phyloP scores from a whole-genome alignment of 2,797 vertebrate species.

The Gallinago stenura region DNA sequence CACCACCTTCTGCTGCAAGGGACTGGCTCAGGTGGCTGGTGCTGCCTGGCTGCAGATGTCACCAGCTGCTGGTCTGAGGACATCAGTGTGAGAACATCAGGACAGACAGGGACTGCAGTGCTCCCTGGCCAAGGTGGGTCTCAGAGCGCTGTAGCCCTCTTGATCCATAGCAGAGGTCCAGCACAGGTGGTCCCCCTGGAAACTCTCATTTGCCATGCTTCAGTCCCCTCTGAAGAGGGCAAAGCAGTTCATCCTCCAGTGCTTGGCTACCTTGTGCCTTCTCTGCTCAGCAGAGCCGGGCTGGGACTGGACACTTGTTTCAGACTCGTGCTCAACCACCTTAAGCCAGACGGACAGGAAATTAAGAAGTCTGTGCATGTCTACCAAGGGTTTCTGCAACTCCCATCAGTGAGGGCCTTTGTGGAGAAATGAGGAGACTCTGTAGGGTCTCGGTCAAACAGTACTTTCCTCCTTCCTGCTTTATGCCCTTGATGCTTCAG shows the following conservation, averaged over 20 bases:
- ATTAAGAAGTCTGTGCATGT: background rate
- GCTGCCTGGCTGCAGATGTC: background rate
- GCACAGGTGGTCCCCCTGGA: fast-evolving
- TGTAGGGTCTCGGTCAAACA: fast-evolving
- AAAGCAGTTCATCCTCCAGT: background rate
- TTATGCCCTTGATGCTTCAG: background rate
- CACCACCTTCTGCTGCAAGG: background rate
- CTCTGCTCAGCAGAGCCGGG: background rate
- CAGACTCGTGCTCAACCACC: background rate
- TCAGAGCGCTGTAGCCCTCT: fast-evolving
- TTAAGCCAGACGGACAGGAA: background rate
- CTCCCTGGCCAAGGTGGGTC: background rate
- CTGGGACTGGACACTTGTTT: background rate
- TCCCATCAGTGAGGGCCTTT: background rate
- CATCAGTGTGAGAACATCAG: background rate
- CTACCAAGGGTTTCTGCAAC: background rate
- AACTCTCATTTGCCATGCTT: background rate
- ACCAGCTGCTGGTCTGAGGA: background rate
- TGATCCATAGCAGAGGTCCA: background rate
- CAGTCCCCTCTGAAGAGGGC: background rate
- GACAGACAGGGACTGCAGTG: background rate
- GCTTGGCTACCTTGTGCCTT: background rate
- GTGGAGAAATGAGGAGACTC: background rate
- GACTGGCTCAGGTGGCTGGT: background rate
- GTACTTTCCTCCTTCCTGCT: background rate